Conservation (phyloP, 2,113 vertebrate species). For the Erythrocercus mccallii region DNA sequence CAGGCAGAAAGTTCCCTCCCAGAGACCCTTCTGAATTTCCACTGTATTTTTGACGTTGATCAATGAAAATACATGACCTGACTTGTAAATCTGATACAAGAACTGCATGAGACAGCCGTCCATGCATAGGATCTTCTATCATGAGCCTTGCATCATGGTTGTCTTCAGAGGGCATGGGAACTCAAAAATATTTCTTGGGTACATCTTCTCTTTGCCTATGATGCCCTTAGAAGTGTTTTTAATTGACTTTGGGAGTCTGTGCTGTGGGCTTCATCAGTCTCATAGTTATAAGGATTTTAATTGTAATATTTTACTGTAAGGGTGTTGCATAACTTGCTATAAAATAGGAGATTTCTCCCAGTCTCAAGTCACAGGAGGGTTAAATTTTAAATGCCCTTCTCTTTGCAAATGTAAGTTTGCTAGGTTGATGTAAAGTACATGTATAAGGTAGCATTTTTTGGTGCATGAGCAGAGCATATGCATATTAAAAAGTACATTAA, state of each 20-base stretch:
- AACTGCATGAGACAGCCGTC: not conserved
- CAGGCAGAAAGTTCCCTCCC: not conserved
- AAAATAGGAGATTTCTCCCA: not conserved
- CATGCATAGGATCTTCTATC: not conserved
- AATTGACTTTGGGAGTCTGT: not conserved
- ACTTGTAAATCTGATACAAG: not conserved
- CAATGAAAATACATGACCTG: not conserved
- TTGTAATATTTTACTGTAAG: not conserved
- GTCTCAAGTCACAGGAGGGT: rapidly evolving
- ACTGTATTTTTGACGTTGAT: not conserved
- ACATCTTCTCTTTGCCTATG: not conserved
- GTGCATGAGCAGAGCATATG: not conserved
- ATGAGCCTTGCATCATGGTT: not conserved
- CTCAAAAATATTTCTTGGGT: not conserved
- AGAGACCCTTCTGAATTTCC: not conserved
- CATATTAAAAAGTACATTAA: not conserved
- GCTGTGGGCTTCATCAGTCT: not conserved
- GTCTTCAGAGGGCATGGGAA: not conserved
- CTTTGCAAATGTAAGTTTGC: not conserved
- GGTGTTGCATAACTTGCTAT: not conserved
- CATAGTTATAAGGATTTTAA: not conserved
- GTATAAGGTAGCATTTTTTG: not conserved
- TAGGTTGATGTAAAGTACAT: not conserved
- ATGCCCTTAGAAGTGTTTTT: not conserved
- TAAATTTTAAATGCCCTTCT: not conserved